These are phyloP conservation scores for Centruroides vittatus DNA, from an alignment of 1,140 invertebrate genomes.

Conservation along the genomic window DNA sequence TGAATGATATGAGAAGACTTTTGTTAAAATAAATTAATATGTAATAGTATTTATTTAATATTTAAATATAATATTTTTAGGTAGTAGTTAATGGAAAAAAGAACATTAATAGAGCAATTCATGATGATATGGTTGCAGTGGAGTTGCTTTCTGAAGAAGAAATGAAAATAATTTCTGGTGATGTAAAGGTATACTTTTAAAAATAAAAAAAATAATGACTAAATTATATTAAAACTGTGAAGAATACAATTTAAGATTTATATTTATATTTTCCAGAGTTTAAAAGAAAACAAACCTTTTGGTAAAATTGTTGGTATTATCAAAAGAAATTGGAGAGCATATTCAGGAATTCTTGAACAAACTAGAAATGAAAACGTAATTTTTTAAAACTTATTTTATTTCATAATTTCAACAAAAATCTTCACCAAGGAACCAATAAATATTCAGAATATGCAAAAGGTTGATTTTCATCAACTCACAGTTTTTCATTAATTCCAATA, in stretches of 20 bases:
- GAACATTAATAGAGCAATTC: constrained; percentile 84
- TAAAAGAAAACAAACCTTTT: constrained; percentile 44
- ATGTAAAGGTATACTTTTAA: too few species aligned
- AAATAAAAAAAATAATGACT: too few species aligned
- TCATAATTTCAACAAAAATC: too few species aligned
- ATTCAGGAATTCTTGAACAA: constrained; percentile 83
- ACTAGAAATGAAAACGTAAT: constrained; percentile 55
- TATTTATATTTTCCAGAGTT: background rate
- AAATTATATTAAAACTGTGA: too few species aligned
- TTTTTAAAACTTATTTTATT: background rate
- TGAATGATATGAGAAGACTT: too few species aligned
- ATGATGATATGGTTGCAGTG: constrained; percentile 88
- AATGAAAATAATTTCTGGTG: constrained; percentile 48
- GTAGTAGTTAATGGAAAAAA: constrained; percentile 76
- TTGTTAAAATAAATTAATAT: too few species aligned
- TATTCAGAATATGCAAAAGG: too few species aligned
- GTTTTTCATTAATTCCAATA: too few species aligned
- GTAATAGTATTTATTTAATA: too few species aligned
- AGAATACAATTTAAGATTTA: too few species aligned
- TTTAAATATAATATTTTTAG: constrained; percentile 30
- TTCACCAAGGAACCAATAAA: too few species aligned
- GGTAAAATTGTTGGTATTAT: constrained; percentile 90
- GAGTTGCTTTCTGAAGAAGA: constrained; percentile 76
- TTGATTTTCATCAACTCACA: too few species aligned
- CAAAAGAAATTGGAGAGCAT: constrained; percentile 87